These are phyloP conservation scores for Orthosia incerta DNA, from an alignment of 2,888 invertebrate genomes.

Conservation along the genomic window DNA sequence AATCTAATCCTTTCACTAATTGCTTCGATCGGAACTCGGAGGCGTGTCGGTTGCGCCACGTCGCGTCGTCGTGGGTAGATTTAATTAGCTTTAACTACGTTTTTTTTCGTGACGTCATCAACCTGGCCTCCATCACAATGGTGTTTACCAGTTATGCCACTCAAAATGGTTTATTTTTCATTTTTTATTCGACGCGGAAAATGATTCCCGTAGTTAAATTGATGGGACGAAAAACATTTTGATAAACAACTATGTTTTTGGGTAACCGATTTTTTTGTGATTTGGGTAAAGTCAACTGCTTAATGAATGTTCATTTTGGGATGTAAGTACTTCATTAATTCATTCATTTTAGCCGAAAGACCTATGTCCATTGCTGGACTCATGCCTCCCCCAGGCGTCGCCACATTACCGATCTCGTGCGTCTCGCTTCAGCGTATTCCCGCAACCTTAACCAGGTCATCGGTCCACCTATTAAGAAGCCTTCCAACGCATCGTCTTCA, in stretches of 20 bases:
- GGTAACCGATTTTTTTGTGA: background rate
- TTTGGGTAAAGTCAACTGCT: background rate
- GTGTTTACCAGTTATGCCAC: slow-evolving; percentile 64
- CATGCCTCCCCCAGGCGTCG: too few relatives aligned
- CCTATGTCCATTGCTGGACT: too few relatives aligned
- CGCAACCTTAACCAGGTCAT: too few relatives aligned
- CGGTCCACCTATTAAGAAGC: too few relatives aligned
- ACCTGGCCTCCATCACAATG: slow-evolving; percentile 65
- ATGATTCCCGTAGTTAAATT: slow-evolving; percentile 55
- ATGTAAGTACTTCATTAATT: too few relatives aligned
- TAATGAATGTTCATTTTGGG: too few relatives aligned
- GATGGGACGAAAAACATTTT: slow-evolving; percentile 37
- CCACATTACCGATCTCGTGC: too few relatives aligned
- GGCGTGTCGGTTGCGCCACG: slow-evolving; percentile 87
- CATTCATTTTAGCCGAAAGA: too few relatives aligned
- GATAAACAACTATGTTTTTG: slow-evolving; percentile 20
- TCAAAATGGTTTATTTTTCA: slow-evolving; percentile 64
- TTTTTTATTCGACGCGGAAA: slow-evolving; percentile 62
- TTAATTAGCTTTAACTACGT: slow-evolving; percentile 88
- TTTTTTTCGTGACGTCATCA: slow-evolving; percentile 86
- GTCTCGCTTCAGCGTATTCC: too few relatives aligned
- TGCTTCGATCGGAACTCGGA: slow-evolving; percentile 78
- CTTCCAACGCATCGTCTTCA: too few relatives aligned
- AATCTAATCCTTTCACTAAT: slow-evolving; percentile 82
- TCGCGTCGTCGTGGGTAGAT: slow-evolving; percentile 82